These are phyloP conservation scores for Bactericera cockerelli DNA, from an alignment of 1,140 invertebrate genomes.

Conservation along the genomic window DNA sequence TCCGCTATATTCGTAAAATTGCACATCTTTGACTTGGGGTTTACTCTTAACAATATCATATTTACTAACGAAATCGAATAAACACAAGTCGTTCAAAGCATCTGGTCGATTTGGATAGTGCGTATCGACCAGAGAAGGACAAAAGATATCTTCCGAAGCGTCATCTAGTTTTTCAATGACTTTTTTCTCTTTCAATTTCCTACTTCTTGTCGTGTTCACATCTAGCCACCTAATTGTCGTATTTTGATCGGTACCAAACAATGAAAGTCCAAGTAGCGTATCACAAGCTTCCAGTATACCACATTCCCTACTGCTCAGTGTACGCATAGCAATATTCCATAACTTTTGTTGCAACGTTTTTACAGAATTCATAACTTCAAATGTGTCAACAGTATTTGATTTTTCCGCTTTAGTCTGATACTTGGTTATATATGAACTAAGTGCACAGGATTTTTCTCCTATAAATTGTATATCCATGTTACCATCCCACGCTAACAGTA, in stretches of 20 bases:
- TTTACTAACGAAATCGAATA: conserved; percentile 19
- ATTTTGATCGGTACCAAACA: conserved; percentile 20
- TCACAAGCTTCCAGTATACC: conserved; percentile 21
- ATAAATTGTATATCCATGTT: conserved; percentile 23
- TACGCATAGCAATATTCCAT: conserved; percentile 19
- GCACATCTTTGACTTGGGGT: not conserved
- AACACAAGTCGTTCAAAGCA: conserved; percentile 18
- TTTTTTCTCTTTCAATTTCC: conserved; percentile 17
- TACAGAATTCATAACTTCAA: conserved; percentile 18
- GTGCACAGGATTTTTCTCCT: conserved; percentile 16
- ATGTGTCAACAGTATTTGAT: conserved; percentile 16
- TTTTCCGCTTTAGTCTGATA: conserved; percentile 22
- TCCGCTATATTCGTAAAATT: not conserved
- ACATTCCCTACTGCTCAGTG: conserved; percentile 19
- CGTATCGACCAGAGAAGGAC: conserved; percentile 19
- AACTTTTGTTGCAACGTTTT: conserved; percentile 16
- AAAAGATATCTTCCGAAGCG: conserved; percentile 23
- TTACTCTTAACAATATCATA: conserved; percentile 5
- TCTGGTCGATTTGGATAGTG: conserved; percentile 22
- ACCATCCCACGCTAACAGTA: conserved; percentile 21
- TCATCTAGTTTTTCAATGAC: conserved; percentile 20
- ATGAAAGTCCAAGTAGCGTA: conserved; percentile 17
- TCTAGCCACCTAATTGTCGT: conserved; percentile 23
- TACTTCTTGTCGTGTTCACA: conserved; percentile 19
- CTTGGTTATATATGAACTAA: conserved; percentile 18